Conservation (phyloP, 2,797 vertebrate genomes). For the Neoniphon sammara region DNA sequence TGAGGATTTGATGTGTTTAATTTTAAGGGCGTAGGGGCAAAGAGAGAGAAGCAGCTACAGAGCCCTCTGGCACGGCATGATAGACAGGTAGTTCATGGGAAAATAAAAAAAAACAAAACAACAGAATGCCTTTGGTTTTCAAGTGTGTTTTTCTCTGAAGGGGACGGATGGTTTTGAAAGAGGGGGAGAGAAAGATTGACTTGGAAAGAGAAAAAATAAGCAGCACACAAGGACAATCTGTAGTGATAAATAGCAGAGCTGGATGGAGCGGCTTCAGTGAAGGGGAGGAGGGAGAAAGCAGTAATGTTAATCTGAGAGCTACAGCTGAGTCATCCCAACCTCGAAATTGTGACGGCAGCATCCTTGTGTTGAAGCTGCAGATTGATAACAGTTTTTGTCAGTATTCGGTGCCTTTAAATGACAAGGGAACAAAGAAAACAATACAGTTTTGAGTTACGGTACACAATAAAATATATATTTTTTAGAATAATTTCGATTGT, state of each 20-base stretch:
- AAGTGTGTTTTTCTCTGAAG: constrained; percentile 28
- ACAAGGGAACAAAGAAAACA: too few species aligned
- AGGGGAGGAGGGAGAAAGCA: constrained; percentile 3
- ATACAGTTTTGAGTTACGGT: too few species aligned
- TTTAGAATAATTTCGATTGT: too few species aligned
- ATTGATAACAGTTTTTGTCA: too few species aligned
- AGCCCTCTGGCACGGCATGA: constrained; percentile 60
- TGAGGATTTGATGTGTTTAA: constrained; percentile 67
- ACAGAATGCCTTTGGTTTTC: not conserved
- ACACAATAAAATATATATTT: too few species aligned
- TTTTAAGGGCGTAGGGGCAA: constrained; percentile 41
- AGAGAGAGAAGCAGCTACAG: not conserved
- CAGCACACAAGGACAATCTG: constrained; percentile 29
- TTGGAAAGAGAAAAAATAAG: not conserved
- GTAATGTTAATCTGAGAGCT: constrained; percentile 15
- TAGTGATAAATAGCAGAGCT: constrained; percentile 31
- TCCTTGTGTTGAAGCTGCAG: too few species aligned
- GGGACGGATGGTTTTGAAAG: constrained; percentile 32
- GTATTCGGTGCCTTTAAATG: too few species aligned
- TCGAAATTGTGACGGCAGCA: too few species aligned
- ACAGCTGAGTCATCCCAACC: constrained; percentile 25
- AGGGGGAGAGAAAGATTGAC: constrained; percentile 4
- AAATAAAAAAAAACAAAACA: constrained; percentile 20
- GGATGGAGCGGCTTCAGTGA: not conserved
- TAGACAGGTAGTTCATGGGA: constrained; percentile 41